Conservation (phyloP, 2,113 vertebrate genomes). For the Dasyprocta punctata region DNA sequence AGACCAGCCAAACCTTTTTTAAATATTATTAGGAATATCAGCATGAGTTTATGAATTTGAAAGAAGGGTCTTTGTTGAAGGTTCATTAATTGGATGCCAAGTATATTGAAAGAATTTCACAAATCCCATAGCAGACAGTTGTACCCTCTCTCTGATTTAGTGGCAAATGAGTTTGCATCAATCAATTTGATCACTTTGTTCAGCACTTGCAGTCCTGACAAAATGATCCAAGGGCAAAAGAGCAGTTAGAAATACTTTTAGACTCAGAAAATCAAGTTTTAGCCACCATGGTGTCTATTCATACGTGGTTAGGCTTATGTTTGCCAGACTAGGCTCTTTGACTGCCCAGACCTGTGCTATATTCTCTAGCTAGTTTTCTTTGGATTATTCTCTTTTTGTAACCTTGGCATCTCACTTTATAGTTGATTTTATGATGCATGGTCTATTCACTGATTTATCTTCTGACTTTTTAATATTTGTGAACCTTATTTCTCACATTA, state of each 20-base stretch:
- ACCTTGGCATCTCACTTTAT: not conserved
- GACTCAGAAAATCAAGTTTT: not conserved
- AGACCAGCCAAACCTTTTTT: not conserved
- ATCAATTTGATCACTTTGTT: not conserved
- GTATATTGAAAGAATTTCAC: not conserved
- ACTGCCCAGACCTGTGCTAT: not conserved
- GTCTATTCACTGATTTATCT: not conserved
- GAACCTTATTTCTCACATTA: not conserved
- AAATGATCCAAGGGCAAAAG: not conserved
- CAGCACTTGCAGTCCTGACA: not conserved
- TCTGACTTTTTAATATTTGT: not conserved
- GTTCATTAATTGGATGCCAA: not conserved
- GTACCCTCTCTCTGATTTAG: not conserved
- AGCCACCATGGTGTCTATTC: not conserved
- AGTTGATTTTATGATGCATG: not conserved
- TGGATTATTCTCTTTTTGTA: not conserved
- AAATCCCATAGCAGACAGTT: not conserved
- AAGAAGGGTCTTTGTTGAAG: not conserved
- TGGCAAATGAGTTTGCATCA: not conserved
- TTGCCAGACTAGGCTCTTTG: not conserved
- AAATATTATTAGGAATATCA: not conserved
- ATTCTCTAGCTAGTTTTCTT: not conserved
- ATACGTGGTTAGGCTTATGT: not conserved
- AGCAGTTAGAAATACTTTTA: not conserved
- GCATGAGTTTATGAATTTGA: not conserved